Evolutionary conservation across 2,113 vertebrate species (phyloP).

Genomic region (Aspidoscelis tigris): DNA sequence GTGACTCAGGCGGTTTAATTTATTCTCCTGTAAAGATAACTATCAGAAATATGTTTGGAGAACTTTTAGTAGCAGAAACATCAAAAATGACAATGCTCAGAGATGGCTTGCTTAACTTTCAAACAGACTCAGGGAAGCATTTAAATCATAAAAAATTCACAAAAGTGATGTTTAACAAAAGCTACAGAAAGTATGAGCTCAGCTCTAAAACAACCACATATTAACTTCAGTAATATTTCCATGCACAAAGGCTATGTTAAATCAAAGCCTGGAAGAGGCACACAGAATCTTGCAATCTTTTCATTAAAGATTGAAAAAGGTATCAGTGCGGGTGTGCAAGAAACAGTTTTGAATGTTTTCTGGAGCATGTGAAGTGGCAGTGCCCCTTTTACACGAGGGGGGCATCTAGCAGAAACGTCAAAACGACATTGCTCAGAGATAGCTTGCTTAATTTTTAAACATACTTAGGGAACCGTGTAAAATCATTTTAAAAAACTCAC

Average conservation of each 20-base stretch:
- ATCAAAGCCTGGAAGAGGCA: background rate
- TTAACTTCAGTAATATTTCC: slow-evolving; percentile 3
- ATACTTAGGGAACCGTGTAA: slow-evolving; percentile 1
- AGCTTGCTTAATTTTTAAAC: slow-evolving; percentile 15
- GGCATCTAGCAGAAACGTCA: slow-evolving; percentile 11
- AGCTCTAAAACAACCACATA: slow-evolving; percentile 15
- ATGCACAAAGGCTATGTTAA: background rate
- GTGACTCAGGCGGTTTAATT: slow-evolving; percentile 15
- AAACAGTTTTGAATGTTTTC: too few species aligned
- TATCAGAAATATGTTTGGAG: background rate
- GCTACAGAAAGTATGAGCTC: background rate
- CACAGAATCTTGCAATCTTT: too few species aligned
- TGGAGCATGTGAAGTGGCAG: too few species aligned
- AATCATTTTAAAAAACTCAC: background rate
- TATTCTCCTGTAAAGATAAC: background rate
- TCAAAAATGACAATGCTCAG: slow-evolving; percentile 21
- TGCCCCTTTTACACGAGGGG: too few species aligned
- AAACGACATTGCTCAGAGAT: slow-evolving; percentile 20
- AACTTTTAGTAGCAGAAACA: slow-evolving; percentile 28
- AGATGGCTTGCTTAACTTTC: slow-evolving; percentile 2
- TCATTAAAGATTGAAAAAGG: too few species aligned
- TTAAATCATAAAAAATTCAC: background rate
- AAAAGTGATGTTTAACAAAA: slow-evolving; percentile 7
- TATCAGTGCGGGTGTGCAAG: too few species aligned
- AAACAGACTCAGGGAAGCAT: slow-evolving; percentile 13